Evolutionary conservation across 2,797 vertebrate species (phyloP).

Genomic region (Sebastes wilsoni): DNA sequence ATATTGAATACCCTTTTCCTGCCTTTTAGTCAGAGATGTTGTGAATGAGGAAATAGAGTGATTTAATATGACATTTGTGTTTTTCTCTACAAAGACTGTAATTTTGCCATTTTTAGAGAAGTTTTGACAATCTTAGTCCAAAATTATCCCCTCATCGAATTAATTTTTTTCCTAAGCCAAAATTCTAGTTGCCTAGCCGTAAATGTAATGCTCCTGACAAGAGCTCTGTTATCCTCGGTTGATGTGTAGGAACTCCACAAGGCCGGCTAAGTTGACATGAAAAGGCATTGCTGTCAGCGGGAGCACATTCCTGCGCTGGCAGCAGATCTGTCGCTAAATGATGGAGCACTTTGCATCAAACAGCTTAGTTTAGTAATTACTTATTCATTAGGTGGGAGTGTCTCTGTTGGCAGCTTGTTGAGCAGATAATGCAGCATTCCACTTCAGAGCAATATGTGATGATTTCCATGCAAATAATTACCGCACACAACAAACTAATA

Average conservation of each 20-base stretch:
- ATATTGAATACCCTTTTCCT: too few relatives aligned
- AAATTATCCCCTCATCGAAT: neutral
- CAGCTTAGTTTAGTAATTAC: neutral
- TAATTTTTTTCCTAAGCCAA: neutral
- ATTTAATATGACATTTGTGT: too few relatives aligned
- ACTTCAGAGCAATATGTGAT: neutral
- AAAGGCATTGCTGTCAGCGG: neutral
- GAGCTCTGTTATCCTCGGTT: neutral
- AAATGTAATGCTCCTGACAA: neutral
- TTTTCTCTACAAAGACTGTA: neutral
- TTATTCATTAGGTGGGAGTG: neutral
- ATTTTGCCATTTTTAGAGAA: neutral
- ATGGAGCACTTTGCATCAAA: neutral
- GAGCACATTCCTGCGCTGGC: neutral
- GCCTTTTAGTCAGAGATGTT: too few relatives aligned
- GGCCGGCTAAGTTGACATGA: neutral
- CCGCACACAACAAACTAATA: neutral
- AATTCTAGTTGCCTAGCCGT: neutral
- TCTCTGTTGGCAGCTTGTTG: slow-evolving; percentile 1
- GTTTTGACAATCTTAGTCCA: neutral
- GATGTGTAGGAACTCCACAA: neutral
- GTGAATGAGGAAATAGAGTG: too few relatives aligned
- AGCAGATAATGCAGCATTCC: neutral
- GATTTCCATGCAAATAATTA: neutral
- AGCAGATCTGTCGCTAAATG: neutral